Percentiles rank a stretch among this genome's conserved stretches.
These are phyloP conservation scores for Ephialtes manifestator DNA, from an alignment of 2,888 invertebrate genomes.

Conservation along the genomic window DNA sequence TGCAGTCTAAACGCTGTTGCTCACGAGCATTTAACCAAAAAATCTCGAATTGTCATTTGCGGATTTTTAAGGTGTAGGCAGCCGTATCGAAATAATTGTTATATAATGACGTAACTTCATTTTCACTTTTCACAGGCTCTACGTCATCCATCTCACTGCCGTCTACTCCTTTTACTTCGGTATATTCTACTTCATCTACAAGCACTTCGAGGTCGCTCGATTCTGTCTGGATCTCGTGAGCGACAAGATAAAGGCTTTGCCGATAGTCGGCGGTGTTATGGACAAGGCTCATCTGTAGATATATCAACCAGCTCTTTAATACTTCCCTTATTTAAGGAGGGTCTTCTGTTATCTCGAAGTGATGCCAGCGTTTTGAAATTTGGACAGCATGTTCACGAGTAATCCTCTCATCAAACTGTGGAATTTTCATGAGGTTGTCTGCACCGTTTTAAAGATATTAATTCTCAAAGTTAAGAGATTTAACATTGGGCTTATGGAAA, in stretches of 20 bases:
- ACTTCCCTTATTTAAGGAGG: neutral
- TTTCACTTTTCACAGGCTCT: slow-evolving; percentile 75
- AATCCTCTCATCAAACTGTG: no score
- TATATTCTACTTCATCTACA: slow-evolving; percentile 77
- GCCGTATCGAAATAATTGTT: neutral
- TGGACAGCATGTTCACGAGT: no score
- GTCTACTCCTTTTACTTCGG: slow-evolving; percentile 82
- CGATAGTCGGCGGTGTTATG: slow-evolving; percentile 74
- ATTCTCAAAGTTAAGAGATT: no score
- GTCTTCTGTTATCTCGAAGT: no score
- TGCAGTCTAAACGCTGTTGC: neutral
- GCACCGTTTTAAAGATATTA: no score
- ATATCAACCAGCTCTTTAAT: neutral
- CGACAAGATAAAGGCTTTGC: slow-evolving; percentile 76
- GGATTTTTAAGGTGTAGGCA: no score
- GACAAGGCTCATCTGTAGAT: slow-evolving; percentile 65
- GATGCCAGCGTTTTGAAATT: no score
- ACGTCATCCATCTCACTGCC: slow-evolving; percentile 77
- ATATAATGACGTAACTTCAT: neutral
- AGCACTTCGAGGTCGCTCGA: slow-evolving; percentile 76
- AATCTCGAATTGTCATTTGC: neutral
- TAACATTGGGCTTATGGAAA: no score
- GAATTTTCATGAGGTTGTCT: no score
- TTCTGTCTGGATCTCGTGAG: slow-evolving; percentile 75
- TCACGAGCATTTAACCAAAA: neutral